Evolutionary conservation across 2,888 invertebrate genomes (phyloP), one percentile per base, ranked within the genome.

Genomic region (Apamea crenata): DNA sequence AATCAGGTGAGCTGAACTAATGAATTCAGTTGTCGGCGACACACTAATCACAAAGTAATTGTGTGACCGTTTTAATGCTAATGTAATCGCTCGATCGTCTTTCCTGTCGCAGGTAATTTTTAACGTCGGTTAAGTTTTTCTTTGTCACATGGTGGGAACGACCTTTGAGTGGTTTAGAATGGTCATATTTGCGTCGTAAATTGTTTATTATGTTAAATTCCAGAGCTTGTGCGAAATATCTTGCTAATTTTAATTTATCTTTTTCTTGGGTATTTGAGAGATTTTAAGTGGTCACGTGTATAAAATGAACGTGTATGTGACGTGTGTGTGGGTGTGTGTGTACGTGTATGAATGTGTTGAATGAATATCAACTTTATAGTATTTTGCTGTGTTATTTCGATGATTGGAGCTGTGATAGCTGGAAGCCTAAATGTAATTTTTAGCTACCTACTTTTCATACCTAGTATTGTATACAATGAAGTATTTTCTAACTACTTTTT

Each of bases 1-100:
- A 97, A 96, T 96, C 96, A 96, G 95, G 96, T 96, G 94, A 96
- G 96, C 96, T 95, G 96, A 97, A 97, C 96, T 97, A 96, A 97
- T 97, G 95, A 96, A 97, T 97, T 96, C 97, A 95, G 93, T 93
- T 93, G 94, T 92, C 94, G 93, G 94, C 95, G 96, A 96, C 96
- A 96, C 94, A 95, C 94, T 95, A 95, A 96, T 96, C 95, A 95
- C 95, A 88, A 92, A 92, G 94, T 96, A 95, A 96, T 95, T 95
- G 96, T 96, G 95, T 91, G 96, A 96, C 96, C 96, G 96, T 96
- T 96, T 96, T 96, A 96, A 96, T 95, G 94, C 92, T 94, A 95
- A 95, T 95, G 91, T 89, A 88, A 80, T 78, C 92, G 88, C 78
- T 88, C 87, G 84, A 90, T 89, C 92, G 91, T 91, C 92, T 90